Conservation (phyloP, 2,797 vertebrate genomes). For the Sparus aurata region DNA sequence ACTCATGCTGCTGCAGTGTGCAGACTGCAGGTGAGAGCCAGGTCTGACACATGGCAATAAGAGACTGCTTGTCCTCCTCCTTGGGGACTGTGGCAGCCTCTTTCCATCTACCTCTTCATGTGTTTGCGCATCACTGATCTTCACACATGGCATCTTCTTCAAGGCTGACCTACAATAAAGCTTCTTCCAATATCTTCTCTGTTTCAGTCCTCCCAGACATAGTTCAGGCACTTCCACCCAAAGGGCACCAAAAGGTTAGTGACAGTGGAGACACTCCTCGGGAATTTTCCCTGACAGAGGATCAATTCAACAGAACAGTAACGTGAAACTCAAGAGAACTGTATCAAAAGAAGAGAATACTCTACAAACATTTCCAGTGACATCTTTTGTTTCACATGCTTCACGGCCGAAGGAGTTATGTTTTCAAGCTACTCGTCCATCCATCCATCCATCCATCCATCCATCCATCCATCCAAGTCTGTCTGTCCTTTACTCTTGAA, state of each 20-base stretch:
- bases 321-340: constrained; percentile 2
- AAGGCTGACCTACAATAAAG: constrained; percentile 56
- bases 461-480: no score
- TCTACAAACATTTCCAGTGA: no score
- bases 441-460: no score
- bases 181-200: constrained; percentile 28
- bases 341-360: constrained; percentile 1
- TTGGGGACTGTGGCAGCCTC: constrained; percentile 35
- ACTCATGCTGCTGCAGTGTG: constrained; percentile 12
- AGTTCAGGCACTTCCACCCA: constrained; percentile 26
- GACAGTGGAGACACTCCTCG: constrained; percentile 1
- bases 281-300: constrained; percentile 33
- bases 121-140: constrained; percentile 56
- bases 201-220: constrained; percentile 33
- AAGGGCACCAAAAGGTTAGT: constrained; percentile 27
- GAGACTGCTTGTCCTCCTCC: constrained; percentile 38
- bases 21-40: constrained; percentile 45
- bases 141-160: constrained; percentile 61
- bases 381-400: no score
- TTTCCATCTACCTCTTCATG: constrained; percentile 42
- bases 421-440: no score
- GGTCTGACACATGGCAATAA: constrained; percentile 54
- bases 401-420: no score
- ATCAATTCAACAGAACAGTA: constrained; percentile 33
- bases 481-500: no score